A percentile compares a stretch with the other conserved stretches of the same genome.
Evolutionary conservation across 1,140 invertebrate species (phyloP).

Genomic region (Oreohelix idahoensis): DNA sequence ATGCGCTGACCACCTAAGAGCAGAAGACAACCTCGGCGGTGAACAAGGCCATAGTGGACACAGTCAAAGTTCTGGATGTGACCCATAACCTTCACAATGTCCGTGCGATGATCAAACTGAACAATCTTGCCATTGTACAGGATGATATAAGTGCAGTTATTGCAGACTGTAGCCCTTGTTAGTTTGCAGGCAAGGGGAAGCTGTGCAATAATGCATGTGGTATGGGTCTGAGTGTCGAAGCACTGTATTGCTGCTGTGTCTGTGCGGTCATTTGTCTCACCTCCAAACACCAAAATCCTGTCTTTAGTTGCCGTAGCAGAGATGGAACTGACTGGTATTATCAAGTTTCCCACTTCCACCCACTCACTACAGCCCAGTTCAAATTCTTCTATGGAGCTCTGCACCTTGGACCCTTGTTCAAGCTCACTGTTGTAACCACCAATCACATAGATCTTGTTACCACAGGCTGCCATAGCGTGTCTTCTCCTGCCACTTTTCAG

Average conservation of each 20-base stretch:
- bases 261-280: conserved; percentile 62
- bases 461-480: conserved; percentile 62
- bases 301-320: conserved; percentile 60
- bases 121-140: conserved; percentile 64
- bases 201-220: conserved; percentile 52
- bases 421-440: conserved; percentile 64
- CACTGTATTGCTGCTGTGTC: conserved; percentile 63
- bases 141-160: conserved; percentile 58
- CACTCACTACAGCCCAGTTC: conserved; percentile 59
- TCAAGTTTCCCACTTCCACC: conserved; percentile 55
- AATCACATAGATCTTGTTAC: conserved; percentile 58
- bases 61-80: conserved; percentile 60
- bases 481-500: conserved; percentile 60
- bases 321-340: conserved; percentile 61
- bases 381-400: conserved; percentile 61
- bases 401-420: conserved; percentile 56
- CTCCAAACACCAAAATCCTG: conserved; percentile 62
- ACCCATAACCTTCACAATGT: conserved; percentile 47
- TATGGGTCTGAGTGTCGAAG: conserved; percentile 58
- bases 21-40: conserved; percentile 59
- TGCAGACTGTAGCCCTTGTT: conserved; percentile 57
- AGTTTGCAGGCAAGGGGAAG: conserved; percentile 63
- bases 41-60: conserved; percentile 64
- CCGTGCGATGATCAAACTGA: conserved; percentile 41
- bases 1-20: conserved; percentile 61